These are phyloP conservation scores for Bombyx mori DNA, from an alignment of 1,140 invertebrate species.

Conservation along the genomic window ASM3026992v2 NC_085123.1:14786501-14787000, in stretches of 20 bases:
- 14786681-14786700: constrained; percentile 40
- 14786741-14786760: not conserved
- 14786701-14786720: constrained; percentile 54
- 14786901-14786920: too few relatives aligned
- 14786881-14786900: too few relatives aligned
- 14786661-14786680: constrained; percentile 24
- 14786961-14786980: too few relatives aligned
- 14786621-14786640: constrained; percentile 22
- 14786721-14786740: constrained; percentile 36
- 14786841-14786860: too few relatives aligned
- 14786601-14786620: constrained; percentile 16
- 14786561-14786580: constrained; percentile 50
- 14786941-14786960: too few relatives aligned
- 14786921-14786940: too few relatives aligned
- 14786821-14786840: too few relatives aligned
- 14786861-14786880: too few relatives aligned
- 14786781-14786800: not conserved
- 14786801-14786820: too few relatives aligned
- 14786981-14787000: too few relatives aligned
- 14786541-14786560: constrained; percentile 42
- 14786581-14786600: constrained; percentile 47
- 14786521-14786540: constrained; percentile 50
- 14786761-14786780: not conserved
- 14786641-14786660: constrained; percentile 14
- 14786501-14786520: constrained; percentile 48